These are phyloP conservation scores for Temnothorax unifasciatus DNA, from an alignment of 2,888 invertebrate genomes.

Conservation along the genomic window DNA sequence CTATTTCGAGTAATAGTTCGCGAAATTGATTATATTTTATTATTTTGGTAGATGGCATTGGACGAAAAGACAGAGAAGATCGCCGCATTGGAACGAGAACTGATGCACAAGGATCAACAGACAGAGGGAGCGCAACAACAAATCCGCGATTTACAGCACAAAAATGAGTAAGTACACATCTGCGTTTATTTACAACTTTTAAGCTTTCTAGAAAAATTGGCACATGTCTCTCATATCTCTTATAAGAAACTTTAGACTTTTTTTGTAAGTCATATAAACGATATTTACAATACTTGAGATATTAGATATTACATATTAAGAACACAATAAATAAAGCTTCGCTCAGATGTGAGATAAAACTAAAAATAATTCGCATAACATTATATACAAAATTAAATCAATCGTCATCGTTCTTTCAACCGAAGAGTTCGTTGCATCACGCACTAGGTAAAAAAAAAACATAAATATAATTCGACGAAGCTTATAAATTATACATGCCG, in stretches of 20 bases:
- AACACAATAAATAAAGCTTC: conserved; percentile 33
- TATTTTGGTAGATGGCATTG: conserved; percentile 87
- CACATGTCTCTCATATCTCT: conserved; percentile 36
- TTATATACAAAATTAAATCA: conserved; percentile 17
- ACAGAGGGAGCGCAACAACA: conserved; percentile 78
- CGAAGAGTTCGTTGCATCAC: not conserved
- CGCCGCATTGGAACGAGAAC: conserved; percentile 89
- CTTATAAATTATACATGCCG: conserved; percentile 10
- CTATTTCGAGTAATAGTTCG: not conserved
- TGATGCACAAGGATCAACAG: conserved; percentile 88
- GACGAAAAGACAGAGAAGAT: conserved; percentile 92
- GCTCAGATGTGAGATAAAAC: not conserved
- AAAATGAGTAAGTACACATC: conserved; percentile 82
- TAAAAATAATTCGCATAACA: not conserved
- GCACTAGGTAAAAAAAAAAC: conserved; percentile 7
- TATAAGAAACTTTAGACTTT: conserved; percentile 6
- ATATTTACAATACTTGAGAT: conserved; percentile 35
- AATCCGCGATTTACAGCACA: conserved; percentile 80
- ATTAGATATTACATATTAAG: not conserved
- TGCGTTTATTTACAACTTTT: conserved; percentile 21
- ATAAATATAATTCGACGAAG: not conserved
- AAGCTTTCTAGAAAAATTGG: conserved; percentile 16
- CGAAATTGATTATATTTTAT: not conserved
- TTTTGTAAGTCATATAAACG: conserved; percentile 7
- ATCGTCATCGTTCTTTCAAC: not conserved